These are phyloP conservation scores for Galendromus occidentalis DNA, from an alignment of 1,140 invertebrate species.

Conservation along the genomic window DNA sequence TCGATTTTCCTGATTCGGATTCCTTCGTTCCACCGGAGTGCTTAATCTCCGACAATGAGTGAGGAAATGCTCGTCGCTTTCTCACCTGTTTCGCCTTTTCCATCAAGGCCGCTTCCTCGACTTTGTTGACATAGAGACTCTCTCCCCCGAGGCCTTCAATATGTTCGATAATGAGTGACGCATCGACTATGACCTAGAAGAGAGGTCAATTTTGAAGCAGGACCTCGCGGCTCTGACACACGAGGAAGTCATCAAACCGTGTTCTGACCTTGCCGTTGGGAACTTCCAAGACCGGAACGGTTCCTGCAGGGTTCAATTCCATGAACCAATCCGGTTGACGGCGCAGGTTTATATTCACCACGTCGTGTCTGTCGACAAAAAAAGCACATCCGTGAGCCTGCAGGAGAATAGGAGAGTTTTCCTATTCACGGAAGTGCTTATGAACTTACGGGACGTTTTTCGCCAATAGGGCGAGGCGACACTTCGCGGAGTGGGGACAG, in stretches of 20 bases:
- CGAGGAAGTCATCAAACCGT: no score
- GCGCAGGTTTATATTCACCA: constrained; percentile 25
- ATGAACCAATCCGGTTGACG: constrained; percentile 28
- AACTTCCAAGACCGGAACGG: constrained; percentile 25
- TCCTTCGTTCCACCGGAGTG: no score
- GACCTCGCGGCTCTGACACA: no score
- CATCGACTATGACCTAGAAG: not conserved
- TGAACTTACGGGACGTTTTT: constrained; percentile 26
- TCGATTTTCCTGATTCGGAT: no score
- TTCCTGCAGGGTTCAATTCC: constrained; percentile 24
- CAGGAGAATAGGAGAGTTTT: no score
- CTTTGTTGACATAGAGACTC: not conserved
- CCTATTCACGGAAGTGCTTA: no score
- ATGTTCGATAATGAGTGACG: not conserved
- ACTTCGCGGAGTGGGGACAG: constrained; percentile 27
- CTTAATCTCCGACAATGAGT: no score
- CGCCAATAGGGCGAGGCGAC: constrained; percentile 23
- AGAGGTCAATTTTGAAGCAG: not conserved
- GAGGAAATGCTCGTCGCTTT: no score
- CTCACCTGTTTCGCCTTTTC: not conserved
- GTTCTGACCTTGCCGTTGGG: not conserved
- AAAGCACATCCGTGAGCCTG: no score
- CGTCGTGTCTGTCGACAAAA: constrained; percentile 22
- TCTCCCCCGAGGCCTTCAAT: not conserved
- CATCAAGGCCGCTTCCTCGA: not conserved